Evolutionary conservation across 2,797 vertebrate species (phyloP), one percentile per base, ranked within the genome.

Genomic region (Oceanodroma leucorhoa): DNA sequence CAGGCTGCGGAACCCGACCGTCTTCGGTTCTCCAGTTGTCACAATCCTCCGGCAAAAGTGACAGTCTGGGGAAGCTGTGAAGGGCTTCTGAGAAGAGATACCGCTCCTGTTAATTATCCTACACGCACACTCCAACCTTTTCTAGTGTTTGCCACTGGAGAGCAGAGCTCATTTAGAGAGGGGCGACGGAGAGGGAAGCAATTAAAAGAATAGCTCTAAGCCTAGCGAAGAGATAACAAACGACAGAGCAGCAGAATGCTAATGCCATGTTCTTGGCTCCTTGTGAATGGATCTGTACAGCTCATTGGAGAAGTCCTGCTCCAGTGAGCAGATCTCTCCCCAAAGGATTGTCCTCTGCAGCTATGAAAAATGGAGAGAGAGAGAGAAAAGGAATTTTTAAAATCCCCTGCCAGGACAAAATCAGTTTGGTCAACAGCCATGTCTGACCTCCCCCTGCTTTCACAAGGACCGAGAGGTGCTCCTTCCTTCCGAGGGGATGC

Each of bases 131-230:
- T 94, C 76, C 73, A 73, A 38, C 64, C 50, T 76, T 38, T 79
- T 81, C 46, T 78, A 54, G 85, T 67, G 93, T 80, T 86, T 95
- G 83, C 72, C 80, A 55, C 84, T 40, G 75, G 89, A 94, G 87
- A 95, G 34, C 84, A 88, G 90, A 87, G 81, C 87, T 96, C 92
- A 43, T 93, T 89, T 90, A 23, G 45, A 40, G 57, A 30, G 15
- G 3, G 14, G 24, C 46, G 46, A 11, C 20, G 41, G 41, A 14
- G 14, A 5, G 16, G 15, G 18, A 82, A 95, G 88, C 84, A 96
- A 93, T 95, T 94, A 91, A 61, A 91, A 81, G 91, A 93, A 76
- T 53, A 93, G 87, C 67, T 90, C 41, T 75, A 82, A 96, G 89
- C 87, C 58, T 43, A 40, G 65, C 0, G 3, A 87, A 82, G 89